Percentiles rank a stretch among this genome's conserved stretches.
These are phyloP conservation scores for Peucedramus taeniatus DNA, from an alignment of 2,113 vertebrate species.

Conservation along the genomic window DNA sequence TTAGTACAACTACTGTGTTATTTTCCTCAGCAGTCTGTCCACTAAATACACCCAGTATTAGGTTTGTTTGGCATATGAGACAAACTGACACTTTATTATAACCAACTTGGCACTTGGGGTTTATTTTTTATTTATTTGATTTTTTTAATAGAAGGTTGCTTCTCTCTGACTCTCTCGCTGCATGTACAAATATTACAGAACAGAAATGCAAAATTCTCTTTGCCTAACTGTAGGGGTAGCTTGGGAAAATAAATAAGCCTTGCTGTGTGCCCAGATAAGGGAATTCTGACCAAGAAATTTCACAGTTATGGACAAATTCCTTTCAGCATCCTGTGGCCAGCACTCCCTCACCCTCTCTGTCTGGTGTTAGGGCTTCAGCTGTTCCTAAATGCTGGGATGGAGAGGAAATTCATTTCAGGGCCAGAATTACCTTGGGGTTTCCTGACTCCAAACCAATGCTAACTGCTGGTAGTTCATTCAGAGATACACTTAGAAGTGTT, in stretches of 20 bases:
- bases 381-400: background rate
- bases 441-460: background rate
- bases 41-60: background rate
- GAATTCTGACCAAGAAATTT: background rate
- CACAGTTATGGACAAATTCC: background rate
- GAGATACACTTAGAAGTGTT: background rate
- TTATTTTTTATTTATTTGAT: constrained; percentile 57
- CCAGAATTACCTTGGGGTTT: background rate
- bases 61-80: constrained; percentile 12
- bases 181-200: constrained; percentile 40
- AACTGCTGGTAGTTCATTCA: background rate
- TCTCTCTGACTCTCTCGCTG: background rate
- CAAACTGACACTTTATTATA: constrained; percentile 60
- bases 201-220: constrained; percentile 28
- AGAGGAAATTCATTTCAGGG: background rate
- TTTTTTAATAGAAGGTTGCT: background rate
- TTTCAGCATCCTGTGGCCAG: background rate
- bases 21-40: constrained; percentile 1
- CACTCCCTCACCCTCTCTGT: background rate
- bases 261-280: constrained; percentile 9
- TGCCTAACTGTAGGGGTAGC: constrained; percentile 43
- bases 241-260: constrained; percentile 35
- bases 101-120: constrained; percentile 48
- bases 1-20: background rate
- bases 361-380: background rate